Evolutionary conservation across 2,888 invertebrate genomes (phyloP).

Genomic region (Metacarcinus magister): DNA sequence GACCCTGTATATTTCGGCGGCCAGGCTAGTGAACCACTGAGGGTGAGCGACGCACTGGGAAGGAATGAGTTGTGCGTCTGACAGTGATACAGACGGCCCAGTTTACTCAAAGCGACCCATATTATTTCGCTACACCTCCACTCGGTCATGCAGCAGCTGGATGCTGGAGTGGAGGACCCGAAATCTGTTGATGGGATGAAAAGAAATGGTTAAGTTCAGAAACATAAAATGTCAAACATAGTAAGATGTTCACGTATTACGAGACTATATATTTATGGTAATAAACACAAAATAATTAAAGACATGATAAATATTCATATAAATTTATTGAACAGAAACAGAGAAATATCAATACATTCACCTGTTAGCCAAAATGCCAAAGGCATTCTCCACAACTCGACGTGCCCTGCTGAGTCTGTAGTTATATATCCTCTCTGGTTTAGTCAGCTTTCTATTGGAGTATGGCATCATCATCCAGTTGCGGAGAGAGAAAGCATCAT

Average conservation of each 20-base stretch:
- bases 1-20: too few relatives aligned
- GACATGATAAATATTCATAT: neutral
- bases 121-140: too few relatives aligned
- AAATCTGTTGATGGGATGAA: slow-evolving; percentile 29
- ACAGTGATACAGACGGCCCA: too few relatives aligned
- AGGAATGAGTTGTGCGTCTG: too few relatives aligned
- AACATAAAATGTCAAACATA: neutral
- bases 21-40: too few relatives aligned
- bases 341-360: neutral
- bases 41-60: too few relatives aligned
- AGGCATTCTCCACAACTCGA: slow-evolving; percentile 43
- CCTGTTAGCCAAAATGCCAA: slow-evolving; percentile 54
- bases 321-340: neutral
- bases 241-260: neutral
- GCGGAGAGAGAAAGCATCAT: neutral
- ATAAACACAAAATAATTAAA: neutral
- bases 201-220: slow-evolving; percentile 9
- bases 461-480: slow-evolving; percentile 55
- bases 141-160: slow-evolving; percentile 9
- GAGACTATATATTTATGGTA: neutral
- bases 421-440: slow-evolving; percentile 15
- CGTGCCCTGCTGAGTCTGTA: slow-evolving; percentile 37
- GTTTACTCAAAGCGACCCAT: too few relatives aligned
- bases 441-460: neutral
- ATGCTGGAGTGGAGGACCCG: slow-evolving; percentile 14